These are phyloP conservation scores for Beaufortia kweichowensis DNA, from an alignment of 2,113 vertebrate species.

Conservation along the genomic window DNA sequence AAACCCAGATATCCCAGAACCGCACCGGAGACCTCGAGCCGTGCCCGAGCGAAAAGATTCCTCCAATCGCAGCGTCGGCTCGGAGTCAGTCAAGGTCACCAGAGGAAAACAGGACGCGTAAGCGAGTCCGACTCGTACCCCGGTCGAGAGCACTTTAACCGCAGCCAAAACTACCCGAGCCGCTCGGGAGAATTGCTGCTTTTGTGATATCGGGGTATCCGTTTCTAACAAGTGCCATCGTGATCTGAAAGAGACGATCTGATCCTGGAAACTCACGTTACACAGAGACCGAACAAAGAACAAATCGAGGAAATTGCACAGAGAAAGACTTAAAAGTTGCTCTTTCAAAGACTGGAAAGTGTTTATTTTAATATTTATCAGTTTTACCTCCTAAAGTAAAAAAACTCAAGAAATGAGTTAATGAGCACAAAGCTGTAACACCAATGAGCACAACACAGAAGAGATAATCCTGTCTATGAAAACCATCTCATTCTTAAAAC, in stretches of 20 bases:
- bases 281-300: not conserved
- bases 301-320: not conserved
- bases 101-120: not conserved
- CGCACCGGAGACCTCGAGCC: constrained; percentile 20
- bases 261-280: not conserved
- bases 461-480: too few relatives aligned
- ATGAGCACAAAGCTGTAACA: too few relatives aligned
- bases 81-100: constrained; percentile 61
- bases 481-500: too few relatives aligned
- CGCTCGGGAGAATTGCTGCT: constrained; percentile 21
- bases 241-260: not conserved
- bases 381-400: not conserved
- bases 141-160: constrained; percentile 1
- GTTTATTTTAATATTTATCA: not conserved
- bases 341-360: not conserved
- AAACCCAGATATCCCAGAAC: constrained; percentile 65
- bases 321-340: not conserved
- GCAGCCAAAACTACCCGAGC: constrained; percentile 7
- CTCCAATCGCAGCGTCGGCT: constrained; percentile 44
- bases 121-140: not conserved
- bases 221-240: not conserved
- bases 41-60: constrained; percentile 36
- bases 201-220: constrained; percentile 21
- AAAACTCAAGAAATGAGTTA: too few relatives aligned
- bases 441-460: too few relatives aligned